These are phyloP conservation scores for Bombyx huttoni DNA, from an alignment of 2,888 invertebrate genomes.

Conservation along the genomic window DNA sequence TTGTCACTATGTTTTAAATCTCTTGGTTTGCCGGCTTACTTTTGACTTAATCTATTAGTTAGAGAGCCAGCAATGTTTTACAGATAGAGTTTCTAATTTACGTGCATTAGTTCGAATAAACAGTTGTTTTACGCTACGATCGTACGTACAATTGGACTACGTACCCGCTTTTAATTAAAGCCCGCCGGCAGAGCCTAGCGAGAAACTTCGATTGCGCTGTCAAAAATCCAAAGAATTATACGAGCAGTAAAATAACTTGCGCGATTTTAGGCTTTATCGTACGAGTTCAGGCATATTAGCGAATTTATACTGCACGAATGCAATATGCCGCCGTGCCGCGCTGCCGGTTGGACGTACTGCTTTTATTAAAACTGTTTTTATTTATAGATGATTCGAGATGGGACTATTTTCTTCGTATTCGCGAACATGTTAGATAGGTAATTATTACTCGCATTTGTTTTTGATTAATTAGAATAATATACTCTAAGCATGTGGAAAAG, in stretches of 20 bases:
- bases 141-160: constrained; percentile 44
- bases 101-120: neutral
- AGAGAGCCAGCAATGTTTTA: too few relatives aligned
- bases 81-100: neutral
- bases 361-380: constrained; percentile 67
- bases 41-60: too few relatives aligned
- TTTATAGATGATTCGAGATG: constrained; percentile 54
- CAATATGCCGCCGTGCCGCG: constrained; percentile 53
- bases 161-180: constrained; percentile 60
- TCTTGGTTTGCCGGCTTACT: too few relatives aligned
- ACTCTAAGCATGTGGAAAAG: too few relatives aligned
- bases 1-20: too few relatives aligned
- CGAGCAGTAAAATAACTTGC: constrained; percentile 63
- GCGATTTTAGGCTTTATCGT: constrained; percentile 69
- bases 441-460: too few relatives aligned
- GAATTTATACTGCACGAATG: constrained; percentile 59
- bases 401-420: constrained; percentile 30
- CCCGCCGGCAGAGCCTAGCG: constrained; percentile 51
- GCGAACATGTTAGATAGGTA: neutral
- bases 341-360: constrained; percentile 41
- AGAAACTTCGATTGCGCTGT: constrained; percentile 71
- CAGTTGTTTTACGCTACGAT: constrained; percentile 23
- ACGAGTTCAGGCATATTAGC: constrained; percentile 66
- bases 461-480: too few relatives aligned
- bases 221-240: constrained; percentile 72